Evolutionary conservation across 2,797 vertebrate species (phyloP), one percentile per base, ranked within the genome.

Genomic region (Sphenopsis melanotis): DNA sequence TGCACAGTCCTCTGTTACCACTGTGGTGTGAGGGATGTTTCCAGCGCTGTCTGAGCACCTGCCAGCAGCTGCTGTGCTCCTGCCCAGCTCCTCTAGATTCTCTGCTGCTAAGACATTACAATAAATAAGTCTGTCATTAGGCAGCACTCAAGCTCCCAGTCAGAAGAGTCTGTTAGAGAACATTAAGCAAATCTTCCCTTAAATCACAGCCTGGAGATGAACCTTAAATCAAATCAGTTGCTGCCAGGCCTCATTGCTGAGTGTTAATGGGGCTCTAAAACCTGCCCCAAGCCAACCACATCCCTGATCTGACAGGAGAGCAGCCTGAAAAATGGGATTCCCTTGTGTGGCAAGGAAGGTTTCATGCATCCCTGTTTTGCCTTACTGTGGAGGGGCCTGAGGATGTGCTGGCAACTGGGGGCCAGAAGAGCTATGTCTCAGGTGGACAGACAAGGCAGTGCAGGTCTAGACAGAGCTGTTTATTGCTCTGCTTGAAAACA

Each of bases 181-280:
- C 96, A 96, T 97, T 97, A 97, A 96, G 93, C 96, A 96, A 97
- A 96, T 91, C 87, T 96, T 93, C 91, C 87, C 89, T 97, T 95
- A 97, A 97, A 97, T 97, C 96, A 95, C 89, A 94, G 95, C 94
- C 93, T 97, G 96, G 95, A 97, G 96, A 96, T 97, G 91, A 97
- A 96, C 96, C 89, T 96, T 88, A 97, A 97, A 97, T 97, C 96
- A 97, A 96, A 97, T 97, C 96, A 97, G 88, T 69, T 92, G 77
- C 94, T 95, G 95, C 95, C 94, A 94, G 95, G 61, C 96, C 94
- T 96, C 91, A 81, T 96, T 93, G 89, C 5, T 3, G 96, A 96
- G 96, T 97, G 96, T 97, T 97, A 97, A 97, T 96, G 94, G 96
- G 93, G 94, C 93, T 96, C 94, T 96, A 93, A 97, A 97, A 92